These are phyloP conservation scores for Diaprepes abbreviatus DNA, from an alignment of 2,888 invertebrate genomes.

Conservation along the genomic window DNA sequence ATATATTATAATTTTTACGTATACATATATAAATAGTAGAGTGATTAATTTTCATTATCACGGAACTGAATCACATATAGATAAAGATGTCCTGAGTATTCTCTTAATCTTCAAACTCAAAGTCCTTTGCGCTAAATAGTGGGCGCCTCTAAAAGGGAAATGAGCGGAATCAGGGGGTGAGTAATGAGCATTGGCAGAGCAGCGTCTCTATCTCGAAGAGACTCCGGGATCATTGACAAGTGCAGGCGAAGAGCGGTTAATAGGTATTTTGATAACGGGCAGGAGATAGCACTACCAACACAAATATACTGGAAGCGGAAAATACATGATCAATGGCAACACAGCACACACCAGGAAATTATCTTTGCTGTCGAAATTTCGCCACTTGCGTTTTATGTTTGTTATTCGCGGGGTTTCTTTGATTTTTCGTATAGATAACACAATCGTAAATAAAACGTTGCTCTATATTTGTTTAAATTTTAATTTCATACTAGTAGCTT, in stretches of 20 bases:
- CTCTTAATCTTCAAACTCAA: conserved; percentile 31
- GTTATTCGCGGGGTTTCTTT: conserved; percentile 50
- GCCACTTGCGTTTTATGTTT: conserved; percentile 61
- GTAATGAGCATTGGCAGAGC: conserved; percentile 64
- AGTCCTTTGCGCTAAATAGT: conserved; percentile 43
- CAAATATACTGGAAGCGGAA: conserved; percentile 69
- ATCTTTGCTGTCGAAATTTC: conserved; percentile 60
- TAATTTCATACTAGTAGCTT: too few relatives aligned
- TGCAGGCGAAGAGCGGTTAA: conserved; percentile 63
- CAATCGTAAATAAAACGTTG: not conserved
- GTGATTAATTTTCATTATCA: too few relatives aligned
- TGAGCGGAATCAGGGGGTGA: conserved; percentile 64
- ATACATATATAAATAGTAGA: too few relatives aligned
- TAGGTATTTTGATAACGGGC: conserved; percentile 65
- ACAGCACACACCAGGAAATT: conserved; percentile 61
- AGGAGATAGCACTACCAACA: conserved; percentile 65
- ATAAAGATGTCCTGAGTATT: too few relatives aligned
- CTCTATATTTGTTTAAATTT: not conserved
- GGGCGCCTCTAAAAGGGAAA: conserved; percentile 58
- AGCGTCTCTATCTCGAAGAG: conserved; percentile 62
- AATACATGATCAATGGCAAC: conserved; percentile 68
- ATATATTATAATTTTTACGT: too few relatives aligned
- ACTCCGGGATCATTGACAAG: conserved; percentile 68
- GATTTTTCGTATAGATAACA: conserved; percentile 25
- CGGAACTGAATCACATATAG: too few relatives aligned